Percentiles rank a stretch among this genome's conserved stretches.
Conservation (phyloP, 92 coral and sea anemone genomes). For the Plumapathes pennacea region DNA sequence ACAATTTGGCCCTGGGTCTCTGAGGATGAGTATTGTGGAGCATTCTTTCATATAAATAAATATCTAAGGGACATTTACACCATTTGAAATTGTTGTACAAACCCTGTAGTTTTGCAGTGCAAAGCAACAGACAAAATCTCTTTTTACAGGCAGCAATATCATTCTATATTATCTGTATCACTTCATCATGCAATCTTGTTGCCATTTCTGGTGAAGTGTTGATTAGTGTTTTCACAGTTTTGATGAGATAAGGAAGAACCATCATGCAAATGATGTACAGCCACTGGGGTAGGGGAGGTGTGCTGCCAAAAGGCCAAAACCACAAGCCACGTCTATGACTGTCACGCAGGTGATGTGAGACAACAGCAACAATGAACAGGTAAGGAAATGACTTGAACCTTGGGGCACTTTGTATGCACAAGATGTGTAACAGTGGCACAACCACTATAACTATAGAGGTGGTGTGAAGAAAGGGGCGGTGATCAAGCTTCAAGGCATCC, state of each 20-base stretch:
- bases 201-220: too few species aligned
- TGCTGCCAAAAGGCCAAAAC: constrained; percentile 96
- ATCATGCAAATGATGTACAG: constrained; percentile 48
- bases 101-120: too few species aligned
- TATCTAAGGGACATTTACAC: too few species aligned
- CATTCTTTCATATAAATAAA: too few species aligned
- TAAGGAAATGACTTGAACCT: constrained; percentile 58
- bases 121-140: too few species aligned
- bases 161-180: too few species aligned
- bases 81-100: too few species aligned
- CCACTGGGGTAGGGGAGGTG: constrained; percentile 83
- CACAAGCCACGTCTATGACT: constrained; percentile 86
- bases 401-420: constrained; percentile 55
- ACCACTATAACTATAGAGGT: constrained; percentile 66
- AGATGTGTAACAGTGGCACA: constrained; percentile 72
- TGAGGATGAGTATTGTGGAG: too few species aligned
- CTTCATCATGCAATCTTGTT: too few species aligned
- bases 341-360: constrained; percentile 91
- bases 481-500: constrained; percentile 67
- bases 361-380: constrained; percentile 67
- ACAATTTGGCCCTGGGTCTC: too few species aligned
- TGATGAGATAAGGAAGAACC: constrained; percentile 47
- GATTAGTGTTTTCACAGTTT: constrained; percentile 15
- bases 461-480: constrained; percentile 78
- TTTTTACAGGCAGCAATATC: too few species aligned